Percentiles rank a stretch among this genome's conserved stretches.
Evolutionary conservation across 37 sponge, comb jelly and placozoan genomes (phyloP).

Genomic region (Hormiphora californensis): DNA sequence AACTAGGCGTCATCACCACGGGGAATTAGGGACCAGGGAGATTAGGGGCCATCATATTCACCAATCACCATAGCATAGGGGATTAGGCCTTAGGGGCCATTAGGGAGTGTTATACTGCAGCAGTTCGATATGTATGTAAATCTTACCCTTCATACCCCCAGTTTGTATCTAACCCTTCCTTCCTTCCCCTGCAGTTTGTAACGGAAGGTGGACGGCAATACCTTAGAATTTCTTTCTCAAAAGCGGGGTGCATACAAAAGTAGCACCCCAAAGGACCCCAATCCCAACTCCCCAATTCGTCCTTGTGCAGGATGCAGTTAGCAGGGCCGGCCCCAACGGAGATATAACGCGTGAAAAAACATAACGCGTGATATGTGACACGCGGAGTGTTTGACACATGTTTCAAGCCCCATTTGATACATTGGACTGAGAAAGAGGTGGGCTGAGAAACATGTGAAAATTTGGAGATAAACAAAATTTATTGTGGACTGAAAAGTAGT

Average conservation of each 20-base stretch:
- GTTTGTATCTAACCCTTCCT: too few species aligned
- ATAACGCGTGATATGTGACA: background rate
- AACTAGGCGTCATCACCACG: too few species aligned
- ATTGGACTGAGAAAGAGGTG: background rate
- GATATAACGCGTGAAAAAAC: background rate
- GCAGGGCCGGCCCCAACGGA: too few species aligned
- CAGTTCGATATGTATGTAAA: too few species aligned
- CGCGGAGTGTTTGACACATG: background rate
- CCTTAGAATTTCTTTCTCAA: constrained; percentile 45
- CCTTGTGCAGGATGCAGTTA: background rate
- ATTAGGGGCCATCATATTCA: too few species aligned
- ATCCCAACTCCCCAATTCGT: background rate
- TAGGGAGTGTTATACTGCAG: too few species aligned
- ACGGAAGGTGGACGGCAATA: constrained; percentile 39
- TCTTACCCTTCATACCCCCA: too few species aligned
- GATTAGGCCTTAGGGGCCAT: too few species aligned
- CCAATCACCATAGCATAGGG: too few species aligned
- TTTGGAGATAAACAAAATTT: too few species aligned
- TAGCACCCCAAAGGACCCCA: background rate
- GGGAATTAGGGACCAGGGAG: too few species aligned
- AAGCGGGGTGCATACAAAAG: constrained; percentile 48
- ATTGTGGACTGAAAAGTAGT: too few species aligned
- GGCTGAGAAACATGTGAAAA: background rate
- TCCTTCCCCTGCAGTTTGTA: background rate
- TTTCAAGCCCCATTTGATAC: background rate